Base-by-base conservation (phyloP, 2,113 vertebrate species). In the Centropristis striata region DNA sequence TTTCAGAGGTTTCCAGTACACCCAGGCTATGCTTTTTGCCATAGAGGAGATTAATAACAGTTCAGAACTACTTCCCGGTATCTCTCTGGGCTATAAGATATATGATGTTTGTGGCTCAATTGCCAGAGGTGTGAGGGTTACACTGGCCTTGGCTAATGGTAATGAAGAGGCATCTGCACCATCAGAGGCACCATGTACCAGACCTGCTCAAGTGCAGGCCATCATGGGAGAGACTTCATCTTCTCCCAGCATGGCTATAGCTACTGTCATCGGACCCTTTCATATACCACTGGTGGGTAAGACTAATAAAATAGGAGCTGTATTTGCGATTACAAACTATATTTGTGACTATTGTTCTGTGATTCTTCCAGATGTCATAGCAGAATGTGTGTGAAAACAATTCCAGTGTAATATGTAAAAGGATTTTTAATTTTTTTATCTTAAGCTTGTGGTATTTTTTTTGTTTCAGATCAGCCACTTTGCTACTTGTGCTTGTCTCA, bases 31-130 rank as follows among this genome's bases (percentile, higher is more conserved):
- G 93, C 82, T 93, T 6, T 95, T 94, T 89, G 92, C 95, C 21
- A 91, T 94, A 39, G 92, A 93, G 50, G 93, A 95, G 74, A 94
- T 95, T 41, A 95, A 95, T 64, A 94, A 95, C 78, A 94, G 89
- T 39, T 85, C 92, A 37, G 66, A 86, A 27, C 49, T 95, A 18
- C 83, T 95, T 46, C 95, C 94, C 16, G 92, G 88, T 7, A 67
- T 95, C 27, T 83, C 87, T 53, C n/a, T 95, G 54, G 94, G 94
- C 5, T 95, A 95, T 49, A 90, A 91, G 58, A 90, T 95, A 12
- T 95, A 95, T 46, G 94, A 95, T 65, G 70, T 80, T 2, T 95
- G 95, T 77, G 84, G 89, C 5, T 93, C 92, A 13, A 78, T 92
- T 50, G 83, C 90, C 37, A 67, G 78, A 63, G 88, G 87, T 41